These are phyloP conservation scores for Arrhamphus sclerolepis DNA, from an alignment of 2,797 vertebrate genomes.

Conservation along the genomic window DNA sequence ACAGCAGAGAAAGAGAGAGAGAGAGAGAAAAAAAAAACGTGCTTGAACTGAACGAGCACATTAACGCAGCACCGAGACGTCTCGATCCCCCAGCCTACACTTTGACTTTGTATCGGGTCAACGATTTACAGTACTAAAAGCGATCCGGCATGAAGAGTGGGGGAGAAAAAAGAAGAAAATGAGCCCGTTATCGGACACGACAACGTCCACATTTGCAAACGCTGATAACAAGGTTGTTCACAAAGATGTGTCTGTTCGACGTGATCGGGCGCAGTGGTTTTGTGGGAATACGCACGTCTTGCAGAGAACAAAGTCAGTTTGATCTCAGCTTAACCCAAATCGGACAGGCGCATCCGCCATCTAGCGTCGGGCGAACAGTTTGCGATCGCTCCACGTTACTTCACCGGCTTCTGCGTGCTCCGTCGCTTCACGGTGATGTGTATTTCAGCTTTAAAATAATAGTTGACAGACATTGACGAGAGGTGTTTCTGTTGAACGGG, in stretches of 20 bases:
- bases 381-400: slow-evolving; percentile 54
- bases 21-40: not conserved
- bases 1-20: not conserved
- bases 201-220: slow-evolving; percentile 29
- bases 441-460: slow-evolving; percentile 1
- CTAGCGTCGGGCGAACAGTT: slow-evolving; percentile 59
- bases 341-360: slow-evolving; percentile 66
- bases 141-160: slow-evolving; percentile 28
- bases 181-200: slow-evolving; percentile 70
- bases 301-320: slow-evolving; percentile 66
- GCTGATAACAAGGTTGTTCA: slow-evolving; percentile 6
- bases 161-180: slow-evolving; percentile 35
- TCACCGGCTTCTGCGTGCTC: slow-evolving; percentile 30
- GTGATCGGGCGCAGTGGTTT: slow-evolving; percentile 5
- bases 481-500: slow-evolving; percentile 21
- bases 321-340: slow-evolving; percentile 78
- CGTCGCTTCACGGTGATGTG: slow-evolving; percentile 23
- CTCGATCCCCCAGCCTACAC: slow-evolving; percentile 47
- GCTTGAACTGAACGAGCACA: slow-evolving; percentile 36
- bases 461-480: slow-evolving; percentile 6
- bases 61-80: slow-evolving; percentile 33
- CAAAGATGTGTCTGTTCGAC: slow-evolving; percentile 8
- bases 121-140: slow-evolving; percentile 56
- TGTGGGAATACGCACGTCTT: slow-evolving; percentile 31
- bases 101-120: slow-evolving; percentile 82